Percentiles rank a stretch among this genome's conserved stretches.
phyloP scores from a whole-genome alignment of 2,797 vertebrate species.

The Malurus leucopterus region DNA sequence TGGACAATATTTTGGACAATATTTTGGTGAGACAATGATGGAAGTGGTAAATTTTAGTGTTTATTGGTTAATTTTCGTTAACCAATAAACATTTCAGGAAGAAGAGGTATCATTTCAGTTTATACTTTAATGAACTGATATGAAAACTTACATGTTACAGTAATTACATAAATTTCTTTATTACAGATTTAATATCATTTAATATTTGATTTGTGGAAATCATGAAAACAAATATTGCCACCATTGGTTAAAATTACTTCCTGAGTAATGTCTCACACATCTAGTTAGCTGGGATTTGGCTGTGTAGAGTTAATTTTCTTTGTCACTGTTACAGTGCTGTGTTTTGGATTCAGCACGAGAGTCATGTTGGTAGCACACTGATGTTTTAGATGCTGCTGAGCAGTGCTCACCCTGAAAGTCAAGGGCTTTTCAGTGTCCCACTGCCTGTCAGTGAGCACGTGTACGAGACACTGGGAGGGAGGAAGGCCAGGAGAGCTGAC shows the following conservation, averaged over 20 bases:
- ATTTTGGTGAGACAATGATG: too few species aligned
- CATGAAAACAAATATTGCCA: neutral
- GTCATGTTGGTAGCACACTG: neutral
- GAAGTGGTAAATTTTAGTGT: neutral
- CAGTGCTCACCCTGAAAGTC: neutral
- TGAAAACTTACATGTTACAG: neutral
- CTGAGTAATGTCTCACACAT: neutral
- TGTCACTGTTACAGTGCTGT: too few species aligned
- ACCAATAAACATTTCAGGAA: neutral
- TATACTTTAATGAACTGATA: neutral
- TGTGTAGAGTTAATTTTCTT: neutral
- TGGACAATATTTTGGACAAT: too few species aligned
- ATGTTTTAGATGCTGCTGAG: neutral
- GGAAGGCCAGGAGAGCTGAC: neutral
- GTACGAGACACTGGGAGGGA: neutral
- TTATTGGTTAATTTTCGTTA: neutral
- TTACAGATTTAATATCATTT: slow-evolving; percentile 20
- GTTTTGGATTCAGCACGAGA: neutral
- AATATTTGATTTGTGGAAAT: slow-evolving; percentile 28
- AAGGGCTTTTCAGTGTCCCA: too few species aligned
- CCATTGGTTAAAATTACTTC: neutral
- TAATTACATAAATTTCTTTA: slow-evolving; percentile 11
- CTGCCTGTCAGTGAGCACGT: accelerated
- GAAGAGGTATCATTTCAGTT: neutral
- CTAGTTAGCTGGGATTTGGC: neutral